These are phyloP conservation scores for Telenomus remus DNA, from an alignment of 1,140 invertebrate species.

Conservation along the genomic window DNA sequence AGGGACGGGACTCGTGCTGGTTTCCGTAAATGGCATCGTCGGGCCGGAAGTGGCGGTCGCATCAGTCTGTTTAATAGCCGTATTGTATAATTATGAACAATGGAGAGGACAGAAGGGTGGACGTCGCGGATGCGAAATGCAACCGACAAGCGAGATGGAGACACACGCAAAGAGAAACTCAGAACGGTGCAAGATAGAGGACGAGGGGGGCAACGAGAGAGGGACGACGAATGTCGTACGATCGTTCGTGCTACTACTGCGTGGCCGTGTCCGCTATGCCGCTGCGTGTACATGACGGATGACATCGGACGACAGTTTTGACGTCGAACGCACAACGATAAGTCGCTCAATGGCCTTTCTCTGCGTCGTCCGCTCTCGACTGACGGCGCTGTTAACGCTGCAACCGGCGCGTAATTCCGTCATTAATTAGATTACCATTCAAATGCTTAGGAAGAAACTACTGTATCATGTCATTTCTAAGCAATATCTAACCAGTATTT, in stretches of 20 bases:
- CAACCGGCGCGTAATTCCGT: constrained; percentile 73
- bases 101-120: constrained; percentile 59
- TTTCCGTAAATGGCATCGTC: constrained; percentile 69
- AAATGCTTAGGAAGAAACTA: constrained; percentile 23
- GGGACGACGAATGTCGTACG: constrained; percentile 29
- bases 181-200: constrained; percentile 48
- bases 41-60: constrained; percentile 72
- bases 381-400: constrained; percentile 58
- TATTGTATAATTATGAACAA: constrained; percentile 77
- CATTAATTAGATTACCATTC: constrained; percentile 66
- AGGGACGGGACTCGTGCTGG: constrained; percentile 60
- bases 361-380: constrained; percentile 10
- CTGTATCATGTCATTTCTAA: too few relatives aligned
- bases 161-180: constrained; percentile 39
- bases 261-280: too few relatives aligned
- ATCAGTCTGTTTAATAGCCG: constrained; percentile 76
- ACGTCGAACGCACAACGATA: constrained; percentile 60
- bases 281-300: constrained; percentile 67
- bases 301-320: constrained; percentile 69
- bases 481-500: too few relatives aligned
- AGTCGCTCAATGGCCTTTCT: constrained; percentile 50
- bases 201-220: constrained; percentile 23
- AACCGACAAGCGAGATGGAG: constrained; percentile 55
- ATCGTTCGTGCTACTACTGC: constrained; percentile 42
- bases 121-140: constrained; percentile 65